phyloP scores from a whole-genome alignment of 2,888 invertebrate species.

The Apodemia mormo region DNA sequence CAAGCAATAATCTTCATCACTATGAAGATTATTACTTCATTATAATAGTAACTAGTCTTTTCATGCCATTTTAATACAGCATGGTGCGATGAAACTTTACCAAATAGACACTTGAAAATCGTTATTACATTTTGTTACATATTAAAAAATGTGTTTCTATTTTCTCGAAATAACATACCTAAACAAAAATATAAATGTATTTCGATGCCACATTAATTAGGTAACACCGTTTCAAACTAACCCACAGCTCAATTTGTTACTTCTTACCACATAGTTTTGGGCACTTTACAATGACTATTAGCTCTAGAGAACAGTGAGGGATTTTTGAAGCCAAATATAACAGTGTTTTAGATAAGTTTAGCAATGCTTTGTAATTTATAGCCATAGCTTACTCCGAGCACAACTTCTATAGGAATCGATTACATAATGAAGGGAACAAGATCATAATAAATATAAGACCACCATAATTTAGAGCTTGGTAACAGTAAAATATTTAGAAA shows the following conservation, averaged over 20 bases:
- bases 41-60: no score
- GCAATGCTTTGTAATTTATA: constrained; percentile 16
- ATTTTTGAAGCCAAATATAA: constrained; percentile 12
- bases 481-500: no score
- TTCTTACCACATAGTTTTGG: constrained; percentile 1
- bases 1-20: no score
- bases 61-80: no score
- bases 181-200: not conserved
- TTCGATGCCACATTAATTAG: not conserved
- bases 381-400: not conserved
- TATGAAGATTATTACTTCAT: no score
- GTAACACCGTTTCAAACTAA: not conserved
- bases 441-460: no score
- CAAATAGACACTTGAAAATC: no score
- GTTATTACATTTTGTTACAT: no score
- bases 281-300: not conserved
- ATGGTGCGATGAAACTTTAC: no score
- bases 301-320: no score
- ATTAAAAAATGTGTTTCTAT: not conserved
- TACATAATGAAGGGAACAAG: not conserved
- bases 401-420: not conserved
- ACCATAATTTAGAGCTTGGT: no score
- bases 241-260: not conserved
- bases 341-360: not conserved
- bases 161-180: not conserved